Evolutionary conservation across 30 jellyfish, hydroid and myxozoan species (phyloP), one percentile per base, ranked within the genome.

Genomic region (Turritopsis dohrnii): DNA sequence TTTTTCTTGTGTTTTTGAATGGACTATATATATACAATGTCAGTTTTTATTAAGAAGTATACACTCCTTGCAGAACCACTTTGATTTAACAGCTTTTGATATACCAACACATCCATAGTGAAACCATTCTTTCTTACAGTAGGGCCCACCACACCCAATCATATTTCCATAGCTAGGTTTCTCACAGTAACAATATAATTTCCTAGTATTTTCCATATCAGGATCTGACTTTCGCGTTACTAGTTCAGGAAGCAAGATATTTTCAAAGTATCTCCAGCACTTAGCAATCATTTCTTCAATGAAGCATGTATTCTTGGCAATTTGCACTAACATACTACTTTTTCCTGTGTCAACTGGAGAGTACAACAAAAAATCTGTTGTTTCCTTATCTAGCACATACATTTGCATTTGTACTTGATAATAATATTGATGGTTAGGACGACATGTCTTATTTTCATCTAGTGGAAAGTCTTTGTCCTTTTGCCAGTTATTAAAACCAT

Each of bases 101-200:
- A 54, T 54, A n/a, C n/a, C n/a, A 16, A 54, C 72, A 54, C n/a
- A 54, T n/a, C 18, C 18, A 54, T 54, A 54, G n/a, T 54, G 72
- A 54, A 16, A 54, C 72, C 72, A 54, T n/a, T 54, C 72, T 18
- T 16, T 54, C n/a, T 54, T 54, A 54, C 72, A 54, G 72, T 54
- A 18, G n/a, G n/a, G n/a, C n/a, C n/a, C n/a, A n/a, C n/a, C 72
- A 54, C 72, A 54, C 18, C 72, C 72, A 54, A 54, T 54, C 72
- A 54, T 54, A 16, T 18, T 18, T 54, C 19, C 19, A 54, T 16
- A 54, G n/a, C 19, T 16, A 16, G 72, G 72, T 54, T 54, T 54
- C 19, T 54, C 19, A n/a, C 72, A 54, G 19, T 16, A 18, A n/a
- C 18, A 54, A 54, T 54, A 54, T 54, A 54, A 54, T n/a, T 54